Percentiles rank a stretch among this genome's conserved stretches.
Conservation (phyloP, 2,888 invertebrate genomes). For the Stenoptilia bipunctidactyla region DNA sequence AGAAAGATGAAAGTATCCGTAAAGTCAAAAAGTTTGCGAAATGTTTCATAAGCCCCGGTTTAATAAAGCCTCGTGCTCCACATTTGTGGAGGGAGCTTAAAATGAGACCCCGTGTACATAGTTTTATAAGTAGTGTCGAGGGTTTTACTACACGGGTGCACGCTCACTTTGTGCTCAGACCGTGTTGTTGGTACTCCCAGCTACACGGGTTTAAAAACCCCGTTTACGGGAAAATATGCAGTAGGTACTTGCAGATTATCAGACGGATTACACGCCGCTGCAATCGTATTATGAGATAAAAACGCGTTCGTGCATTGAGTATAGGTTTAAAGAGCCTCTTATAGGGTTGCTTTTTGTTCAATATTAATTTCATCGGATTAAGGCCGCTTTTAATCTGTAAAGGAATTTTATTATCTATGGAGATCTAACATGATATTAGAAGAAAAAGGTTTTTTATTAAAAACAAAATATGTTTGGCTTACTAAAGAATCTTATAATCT, state of each 20-base stretch:
- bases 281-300: constrained; percentile 1
- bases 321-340: background rate
- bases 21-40: background rate
- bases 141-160: background rate
- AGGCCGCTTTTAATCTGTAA: too few relatives aligned
- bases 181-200: background rate
- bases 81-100: background rate
- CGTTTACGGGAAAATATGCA: constrained; percentile 1
- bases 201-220: background rate
- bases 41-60: background rate
- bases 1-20: background rate
- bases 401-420: too few relatives aligned
- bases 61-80: background rate
- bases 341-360: background rate
- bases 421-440: too few relatives aligned
- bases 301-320: background rate
- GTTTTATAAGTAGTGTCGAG: constrained; percentile 6
- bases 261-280: background rate
- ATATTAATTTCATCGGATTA: background rate
- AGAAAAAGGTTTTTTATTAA: too few relatives aligned
- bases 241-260: background rate
- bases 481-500: too few relatives aligned
- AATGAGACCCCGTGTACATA: background rate
- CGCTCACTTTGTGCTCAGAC: constrained; percentile 11
- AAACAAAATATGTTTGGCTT: too few relatives aligned